phyloP scores from a whole-genome alignment of 1,140 invertebrate genomes.

The Drosophila jambulina region DNA sequence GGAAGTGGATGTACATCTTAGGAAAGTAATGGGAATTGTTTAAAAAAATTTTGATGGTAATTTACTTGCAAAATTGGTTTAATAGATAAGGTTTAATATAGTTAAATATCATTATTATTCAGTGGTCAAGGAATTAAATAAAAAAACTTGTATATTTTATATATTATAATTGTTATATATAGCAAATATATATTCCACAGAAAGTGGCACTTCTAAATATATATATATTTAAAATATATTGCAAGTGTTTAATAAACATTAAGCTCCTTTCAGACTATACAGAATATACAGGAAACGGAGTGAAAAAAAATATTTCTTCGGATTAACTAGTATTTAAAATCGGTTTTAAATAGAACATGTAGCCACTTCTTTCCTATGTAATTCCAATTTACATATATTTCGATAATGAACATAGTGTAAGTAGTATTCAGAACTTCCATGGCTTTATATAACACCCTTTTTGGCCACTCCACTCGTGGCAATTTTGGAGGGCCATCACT shows the following conservation, averaged over 20 bases:
- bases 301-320: no score
- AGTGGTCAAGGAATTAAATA: no score
- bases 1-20: not conserved
- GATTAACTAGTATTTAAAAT: no score
- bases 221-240: no score
- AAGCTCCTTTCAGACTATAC: no score
- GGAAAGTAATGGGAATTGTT: not conserved
- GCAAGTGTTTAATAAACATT: no score
- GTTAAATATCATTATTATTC: not conserved
- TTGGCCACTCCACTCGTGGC: not conserved
- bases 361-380: no score
- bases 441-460: not conserved
- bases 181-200: no score
- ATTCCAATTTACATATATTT: not conserved
- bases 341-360: no score
- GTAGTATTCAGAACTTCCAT: not conserved
- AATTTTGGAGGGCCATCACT: constrained; percentile 23
- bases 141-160: not conserved
- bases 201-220: no score
- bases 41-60: not conserved
- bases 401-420: not conserved
- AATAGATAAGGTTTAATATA: no score
- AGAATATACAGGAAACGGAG: no score
- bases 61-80: not conserved
- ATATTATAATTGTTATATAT: not conserved